These are phyloP conservation scores for Panagrolaimus sp. DNA, from an alignment of 1,140 invertebrate species.

Conservation along the genomic window DNA sequence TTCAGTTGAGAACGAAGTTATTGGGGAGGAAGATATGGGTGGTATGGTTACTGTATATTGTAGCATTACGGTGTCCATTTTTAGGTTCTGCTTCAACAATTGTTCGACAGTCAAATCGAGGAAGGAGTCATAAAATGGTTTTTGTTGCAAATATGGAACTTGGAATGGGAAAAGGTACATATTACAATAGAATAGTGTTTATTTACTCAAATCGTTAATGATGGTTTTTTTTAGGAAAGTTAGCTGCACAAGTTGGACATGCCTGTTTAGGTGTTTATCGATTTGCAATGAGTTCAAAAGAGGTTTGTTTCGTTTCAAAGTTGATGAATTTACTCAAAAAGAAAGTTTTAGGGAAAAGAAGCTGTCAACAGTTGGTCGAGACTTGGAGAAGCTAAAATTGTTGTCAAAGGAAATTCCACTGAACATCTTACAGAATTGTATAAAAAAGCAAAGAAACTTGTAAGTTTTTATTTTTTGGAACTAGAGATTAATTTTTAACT, in stretches of 20 bases:
- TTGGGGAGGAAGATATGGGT: no score
- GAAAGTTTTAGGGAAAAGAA: constrained; percentile 29
- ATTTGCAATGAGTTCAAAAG: constrained; percentile 60
- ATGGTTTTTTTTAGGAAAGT: no score
- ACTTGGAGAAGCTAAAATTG: constrained; percentile 67
- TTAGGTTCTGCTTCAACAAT: no score
- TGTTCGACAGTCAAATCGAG: neutral
- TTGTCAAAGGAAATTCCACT: constrained; percentile 65
- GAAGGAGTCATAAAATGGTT: constrained; percentile 65
- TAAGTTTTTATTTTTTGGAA: constrained; percentile 27
- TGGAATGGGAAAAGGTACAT: constrained; percentile 66
- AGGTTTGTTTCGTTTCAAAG: constrained; percentile 55
- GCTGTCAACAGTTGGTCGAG: constrained; percentile 34
- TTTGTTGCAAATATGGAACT: constrained; percentile 67
- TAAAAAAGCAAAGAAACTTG: constrained; percentile 62
- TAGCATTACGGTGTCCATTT: no score
- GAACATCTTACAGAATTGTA: constrained; percentile 64
- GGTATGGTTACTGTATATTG: no score
- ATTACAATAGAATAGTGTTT: no score
- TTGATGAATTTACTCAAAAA: no score
- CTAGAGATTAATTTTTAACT: neutral
- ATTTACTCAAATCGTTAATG: no score
- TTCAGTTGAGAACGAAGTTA: no score
- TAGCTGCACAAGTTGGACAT: constrained; percentile 68
- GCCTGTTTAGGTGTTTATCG: constrained; percentile 66